These are phyloP conservation scores for Sialis fuliginosa DNA, from an alignment of 2,888 invertebrate species.

Conservation along the genomic window DNA sequence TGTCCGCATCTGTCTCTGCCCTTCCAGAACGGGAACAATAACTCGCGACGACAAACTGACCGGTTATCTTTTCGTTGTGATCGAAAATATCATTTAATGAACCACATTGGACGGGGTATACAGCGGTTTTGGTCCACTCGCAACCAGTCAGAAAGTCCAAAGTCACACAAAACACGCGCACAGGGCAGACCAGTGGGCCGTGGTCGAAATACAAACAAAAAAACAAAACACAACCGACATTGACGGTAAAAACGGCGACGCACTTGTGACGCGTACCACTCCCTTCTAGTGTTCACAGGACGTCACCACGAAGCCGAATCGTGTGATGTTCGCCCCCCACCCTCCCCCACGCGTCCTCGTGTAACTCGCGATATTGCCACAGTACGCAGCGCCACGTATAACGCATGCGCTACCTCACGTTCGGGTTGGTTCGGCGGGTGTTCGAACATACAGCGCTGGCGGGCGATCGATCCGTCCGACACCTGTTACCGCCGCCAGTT, in stretches of 20 bases:
- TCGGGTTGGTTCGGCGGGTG: not conserved
- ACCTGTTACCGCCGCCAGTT: conserved; percentile 23
- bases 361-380: not conserved
- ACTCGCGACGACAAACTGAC: too few species aligned
- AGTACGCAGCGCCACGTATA: too few species aligned
- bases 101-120: too few species aligned
- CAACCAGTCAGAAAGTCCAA: too few species aligned
- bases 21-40: not conserved
- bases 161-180: too few species aligned
- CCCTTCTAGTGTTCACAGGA: conserved; percentile 15
- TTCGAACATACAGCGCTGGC: not conserved
- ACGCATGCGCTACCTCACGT: not conserved
- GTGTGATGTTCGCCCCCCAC: not conserved
- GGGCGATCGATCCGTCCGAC: conserved; percentile 15
- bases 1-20: not conserved
- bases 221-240: too few species aligned
- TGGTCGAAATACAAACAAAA: too few species aligned
- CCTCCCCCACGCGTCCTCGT: not conserved
- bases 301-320: conserved; percentile 1
- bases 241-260: too few species aligned
- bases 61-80: too few species aligned
- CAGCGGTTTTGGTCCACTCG: too few species aligned
- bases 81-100: too few species aligned
- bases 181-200: too few species aligned
- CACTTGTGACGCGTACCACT: conserved; percentile 14